Evolutionary conservation across 1,140 invertebrate species (phyloP).

Genomic region (Chironomus striatipennis): DNA sequence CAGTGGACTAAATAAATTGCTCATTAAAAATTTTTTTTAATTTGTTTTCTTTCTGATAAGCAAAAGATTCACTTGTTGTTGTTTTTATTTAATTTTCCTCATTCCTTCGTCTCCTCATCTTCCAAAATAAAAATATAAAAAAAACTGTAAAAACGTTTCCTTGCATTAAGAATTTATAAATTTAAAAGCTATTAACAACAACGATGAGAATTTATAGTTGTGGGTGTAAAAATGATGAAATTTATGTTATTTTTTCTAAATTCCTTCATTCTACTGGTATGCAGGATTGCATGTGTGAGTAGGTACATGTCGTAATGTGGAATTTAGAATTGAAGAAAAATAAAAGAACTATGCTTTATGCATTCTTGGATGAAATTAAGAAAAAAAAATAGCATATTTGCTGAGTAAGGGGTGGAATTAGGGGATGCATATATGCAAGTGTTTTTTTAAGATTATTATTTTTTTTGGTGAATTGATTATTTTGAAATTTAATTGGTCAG

Average conservation of each 20-base stretch:
- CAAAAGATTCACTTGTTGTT: no score
- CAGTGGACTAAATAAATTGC: conserved; percentile 23
- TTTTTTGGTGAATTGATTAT: neutral
- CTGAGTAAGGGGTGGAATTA: neutral
- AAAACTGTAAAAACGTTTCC: no score
- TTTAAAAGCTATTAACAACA: neutral
- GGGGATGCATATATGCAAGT: neutral
- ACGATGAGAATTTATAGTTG: conserved; percentile 9
- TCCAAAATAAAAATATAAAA: no score
- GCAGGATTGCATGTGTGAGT: neutral
- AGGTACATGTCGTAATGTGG: neutral
- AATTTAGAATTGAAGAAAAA: neutral
- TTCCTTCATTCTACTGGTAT: neutral
- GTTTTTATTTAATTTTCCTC: no score
- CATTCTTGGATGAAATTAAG: neutral
- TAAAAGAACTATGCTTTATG: conserved; percentile 13
- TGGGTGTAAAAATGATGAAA: conserved; percentile 8
- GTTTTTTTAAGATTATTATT: neutral
- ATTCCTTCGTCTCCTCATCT: no score
- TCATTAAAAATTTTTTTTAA: neutral
- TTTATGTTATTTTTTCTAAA: conserved; percentile 4
- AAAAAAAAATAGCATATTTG: conserved; percentile 9
- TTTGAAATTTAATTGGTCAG: no score
- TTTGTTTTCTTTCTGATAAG: no score
- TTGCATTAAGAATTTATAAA: no score